Evolutionary conservation across 2,113 vertebrate genomes (phyloP), one percentile per base, ranked within the genome.

Genomic region (Atherinomorus stipes): DNA sequence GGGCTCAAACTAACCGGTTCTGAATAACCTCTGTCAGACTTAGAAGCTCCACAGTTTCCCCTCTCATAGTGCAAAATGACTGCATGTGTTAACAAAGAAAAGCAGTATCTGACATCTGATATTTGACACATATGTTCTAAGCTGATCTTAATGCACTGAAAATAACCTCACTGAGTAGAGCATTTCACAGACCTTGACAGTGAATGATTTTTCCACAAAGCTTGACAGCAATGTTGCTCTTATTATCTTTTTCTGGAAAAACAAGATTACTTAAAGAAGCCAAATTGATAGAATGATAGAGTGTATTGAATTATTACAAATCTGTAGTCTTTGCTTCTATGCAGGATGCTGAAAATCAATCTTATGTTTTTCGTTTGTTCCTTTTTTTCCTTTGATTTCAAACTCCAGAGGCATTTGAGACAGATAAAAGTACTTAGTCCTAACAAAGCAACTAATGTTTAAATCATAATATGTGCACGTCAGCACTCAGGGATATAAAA

Each of bases 291-390:
- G 28, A 31, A 31, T 31, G n/a, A n/a, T n/a, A n/a, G n/a, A n/a
- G n/a, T n/a, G n/a, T 88, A 87, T 81, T 84, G 73, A 74, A 76
- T 74, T 78, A 71, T 58, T 65, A 63, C 34, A 54, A 67, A 22
- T 57, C 40, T 69, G 71, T 59, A 75, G 42, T 31, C 23, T 16
- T 45, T 1, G 2, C 50, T 63, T 71, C 61, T 66, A 26, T 59
- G 28, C 45, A 19, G 31, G 8, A 64, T 59, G 75, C 64, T 72
- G 18, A 71, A 62, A 23, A 59, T 23, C n/a, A 3, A 5, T 2
- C 11, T 26, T 31, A 34, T 10, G 19, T 73, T 60, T 28, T 26
- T 31, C 21, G 6, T 7, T 4, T 25, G 15, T 58, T 66, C 2
- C 73, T 70, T 64, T 77, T 72, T 80, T 2, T 45, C 22, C 3